phyloP scores from a whole-genome alignment of 2,888 invertebrate genomes.

The Nowickia ferox region DNA sequence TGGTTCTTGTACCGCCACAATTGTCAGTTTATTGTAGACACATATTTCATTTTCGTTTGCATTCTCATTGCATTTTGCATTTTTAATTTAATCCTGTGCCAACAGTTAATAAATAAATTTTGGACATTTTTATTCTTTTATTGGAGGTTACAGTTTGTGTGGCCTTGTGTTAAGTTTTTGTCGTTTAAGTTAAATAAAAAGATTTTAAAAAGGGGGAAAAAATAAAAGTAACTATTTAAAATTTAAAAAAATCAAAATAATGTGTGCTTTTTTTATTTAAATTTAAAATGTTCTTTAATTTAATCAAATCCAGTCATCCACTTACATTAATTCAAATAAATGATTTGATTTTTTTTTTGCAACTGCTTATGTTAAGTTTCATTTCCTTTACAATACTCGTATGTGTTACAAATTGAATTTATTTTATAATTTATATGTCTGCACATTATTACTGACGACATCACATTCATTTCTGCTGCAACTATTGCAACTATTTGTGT shows the following conservation, averaged over 20 bases:
- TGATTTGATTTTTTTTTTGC: too few species aligned
- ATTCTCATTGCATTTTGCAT: not conserved
- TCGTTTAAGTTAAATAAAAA: not conserved
- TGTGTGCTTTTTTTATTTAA: too few species aligned
- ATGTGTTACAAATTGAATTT: too few species aligned
- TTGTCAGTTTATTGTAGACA: slow-evolving; percentile 23
- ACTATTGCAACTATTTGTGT: slow-evolving; percentile 20
- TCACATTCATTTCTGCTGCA: not conserved
- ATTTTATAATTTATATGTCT: slow-evolving; percentile 15
- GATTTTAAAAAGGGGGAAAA: not conserved
- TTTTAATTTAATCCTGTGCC: slow-evolving; percentile 12
- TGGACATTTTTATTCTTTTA: slow-evolving; percentile 1
- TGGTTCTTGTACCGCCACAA: slow-evolving; percentile 33
- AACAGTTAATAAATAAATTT: slow-evolving; percentile 37
- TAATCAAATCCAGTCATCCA: too few species aligned
- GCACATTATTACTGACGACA: not conserved
- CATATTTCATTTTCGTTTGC: slow-evolving; percentile 16
- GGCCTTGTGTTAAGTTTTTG: not conserved
- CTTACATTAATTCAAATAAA: too few species aligned
- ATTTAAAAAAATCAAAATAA: not conserved
- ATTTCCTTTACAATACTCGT: not conserved
- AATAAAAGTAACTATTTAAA: too few species aligned
- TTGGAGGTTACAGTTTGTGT: slow-evolving; percentile 3
- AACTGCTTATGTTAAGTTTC: not conserved
- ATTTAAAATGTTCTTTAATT: too few species aligned